Percentiles rank a stretch among this genome's conserved stretches.
phyloP scores from a whole-genome alignment of 2,797 vertebrate species.

The Onychomys torridus region DNA sequence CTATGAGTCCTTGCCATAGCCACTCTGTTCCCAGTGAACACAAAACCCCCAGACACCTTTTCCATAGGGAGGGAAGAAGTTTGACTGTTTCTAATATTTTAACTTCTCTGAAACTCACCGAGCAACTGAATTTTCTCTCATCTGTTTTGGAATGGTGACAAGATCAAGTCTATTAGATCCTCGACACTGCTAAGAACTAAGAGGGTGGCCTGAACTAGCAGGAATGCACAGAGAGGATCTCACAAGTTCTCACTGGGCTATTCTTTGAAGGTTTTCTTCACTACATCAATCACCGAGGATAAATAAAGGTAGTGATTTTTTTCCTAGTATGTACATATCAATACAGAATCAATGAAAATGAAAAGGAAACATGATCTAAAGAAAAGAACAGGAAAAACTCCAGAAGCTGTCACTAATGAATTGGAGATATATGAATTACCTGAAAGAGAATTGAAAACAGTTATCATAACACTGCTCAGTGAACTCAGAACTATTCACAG shows the following conservation, averaged over 20 bases:
- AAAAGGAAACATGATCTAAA: not conserved
- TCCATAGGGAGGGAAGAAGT: not conserved
- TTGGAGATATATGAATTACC: not conserved
- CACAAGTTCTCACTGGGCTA: not conserved
- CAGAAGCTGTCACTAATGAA: not conserved
- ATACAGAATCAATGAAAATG: not conserved
- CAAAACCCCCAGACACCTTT: not conserved
- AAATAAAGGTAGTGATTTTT: not conserved
- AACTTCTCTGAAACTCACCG: not conserved
- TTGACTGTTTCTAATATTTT: not conserved
- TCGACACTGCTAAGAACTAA: not conserved
- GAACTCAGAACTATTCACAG: not conserved
- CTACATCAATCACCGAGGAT: not conserved
- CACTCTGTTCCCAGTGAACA: not conserved
- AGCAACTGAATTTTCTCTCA: not conserved
- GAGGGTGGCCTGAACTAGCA: not conserved
- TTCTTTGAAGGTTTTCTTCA: not conserved
- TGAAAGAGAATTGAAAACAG: not conserved
- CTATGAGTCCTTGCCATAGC: not conserved
- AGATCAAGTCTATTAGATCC: not conserved
- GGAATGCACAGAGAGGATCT: not conserved
- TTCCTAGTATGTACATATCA: not conserved
- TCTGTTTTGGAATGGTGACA: not conserved
- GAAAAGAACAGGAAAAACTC: not conserved
- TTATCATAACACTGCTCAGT: not conserved